These are phyloP conservation scores for Aramus guarauna DNA, from an alignment of 2,113 vertebrate genomes.

Conservation along the genomic window DNA sequence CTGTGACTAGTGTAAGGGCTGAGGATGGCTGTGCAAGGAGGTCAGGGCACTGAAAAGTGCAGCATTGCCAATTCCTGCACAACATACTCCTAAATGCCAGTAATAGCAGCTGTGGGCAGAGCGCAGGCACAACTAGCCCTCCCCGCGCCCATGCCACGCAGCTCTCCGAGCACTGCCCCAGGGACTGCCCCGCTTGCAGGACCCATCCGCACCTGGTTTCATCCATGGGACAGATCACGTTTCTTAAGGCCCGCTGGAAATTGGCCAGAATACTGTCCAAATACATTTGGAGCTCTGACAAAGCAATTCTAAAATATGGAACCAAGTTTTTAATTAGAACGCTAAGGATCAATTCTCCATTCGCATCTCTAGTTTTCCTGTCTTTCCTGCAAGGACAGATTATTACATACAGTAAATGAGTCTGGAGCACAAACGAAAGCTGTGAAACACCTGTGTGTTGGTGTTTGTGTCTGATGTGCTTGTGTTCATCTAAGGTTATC, in stretches of 20 bases:
- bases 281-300: background rate
- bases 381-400: background rate
- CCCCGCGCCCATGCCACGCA: background rate
- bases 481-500: background rate
- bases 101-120: background rate
- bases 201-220: background rate
- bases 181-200: rapidly evolving
- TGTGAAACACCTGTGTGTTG: background rate
- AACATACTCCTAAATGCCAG: background rate
- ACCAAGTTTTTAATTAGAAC: background rate
- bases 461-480: background rate
- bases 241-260: background rate
- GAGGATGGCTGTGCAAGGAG: background rate
- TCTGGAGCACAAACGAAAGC: background rate
- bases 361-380: background rate
- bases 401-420: background rate
- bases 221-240: background rate
- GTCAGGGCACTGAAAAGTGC: background rate
- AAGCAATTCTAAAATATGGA: background rate
- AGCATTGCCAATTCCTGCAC: background rate
- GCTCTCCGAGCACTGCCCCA: background rate
- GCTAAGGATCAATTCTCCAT: background rate
- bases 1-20: background rate
- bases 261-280: background rate
- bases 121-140: rapidly evolving